Conservation (phyloP, 2,888 invertebrate genomes). For the Lucinisca nassula region DNA sequence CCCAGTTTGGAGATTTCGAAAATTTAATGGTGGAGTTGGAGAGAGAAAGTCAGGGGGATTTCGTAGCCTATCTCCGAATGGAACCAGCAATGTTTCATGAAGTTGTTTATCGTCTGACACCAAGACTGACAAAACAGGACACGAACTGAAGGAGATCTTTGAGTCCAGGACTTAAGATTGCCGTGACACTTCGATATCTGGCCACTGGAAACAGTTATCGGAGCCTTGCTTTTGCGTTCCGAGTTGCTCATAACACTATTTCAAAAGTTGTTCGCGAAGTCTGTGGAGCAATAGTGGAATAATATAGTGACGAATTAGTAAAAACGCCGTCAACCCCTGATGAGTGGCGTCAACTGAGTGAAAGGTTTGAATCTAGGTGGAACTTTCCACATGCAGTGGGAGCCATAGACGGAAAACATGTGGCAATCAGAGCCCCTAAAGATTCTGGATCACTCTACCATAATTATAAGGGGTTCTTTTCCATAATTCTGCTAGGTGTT, state of each 20-base stretch:
- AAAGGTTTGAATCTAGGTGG: slow-evolving; percentile 31
- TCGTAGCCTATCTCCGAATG: background rate
- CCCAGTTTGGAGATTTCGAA: background rate
- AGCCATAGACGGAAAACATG: slow-evolving; percentile 63
- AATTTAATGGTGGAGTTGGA: background rate
- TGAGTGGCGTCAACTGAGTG: slow-evolving; percentile 17
- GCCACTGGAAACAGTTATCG: slow-evolving; percentile 1
- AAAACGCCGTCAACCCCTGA: slow-evolving; percentile 33
- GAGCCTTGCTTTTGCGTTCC: background rate
- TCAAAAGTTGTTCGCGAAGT: slow-evolving; percentile 40
- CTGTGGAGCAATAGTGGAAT: slow-evolving; percentile 35
- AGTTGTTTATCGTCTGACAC: no score
- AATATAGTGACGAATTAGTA: slow-evolving; percentile 43
- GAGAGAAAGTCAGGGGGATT: background rate
- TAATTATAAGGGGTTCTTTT: slow-evolving; percentile 36
- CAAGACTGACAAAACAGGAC: no score
- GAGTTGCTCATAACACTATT: slow-evolving; percentile 23
- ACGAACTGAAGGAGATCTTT: no score
- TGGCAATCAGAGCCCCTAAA: slow-evolving; percentile 68
- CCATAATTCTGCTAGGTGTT: slow-evolving; percentile 25
- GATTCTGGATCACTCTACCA: slow-evolving; percentile 74
- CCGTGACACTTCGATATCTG: background rate
- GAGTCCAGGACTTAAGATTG: background rate
- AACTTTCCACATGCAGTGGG: slow-evolving; percentile 32
- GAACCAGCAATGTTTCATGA: background rate